Evolutionary conservation across 2,797 vertebrate species (phyloP).

Genomic region (Scyliorhinus canicula): DNA sequence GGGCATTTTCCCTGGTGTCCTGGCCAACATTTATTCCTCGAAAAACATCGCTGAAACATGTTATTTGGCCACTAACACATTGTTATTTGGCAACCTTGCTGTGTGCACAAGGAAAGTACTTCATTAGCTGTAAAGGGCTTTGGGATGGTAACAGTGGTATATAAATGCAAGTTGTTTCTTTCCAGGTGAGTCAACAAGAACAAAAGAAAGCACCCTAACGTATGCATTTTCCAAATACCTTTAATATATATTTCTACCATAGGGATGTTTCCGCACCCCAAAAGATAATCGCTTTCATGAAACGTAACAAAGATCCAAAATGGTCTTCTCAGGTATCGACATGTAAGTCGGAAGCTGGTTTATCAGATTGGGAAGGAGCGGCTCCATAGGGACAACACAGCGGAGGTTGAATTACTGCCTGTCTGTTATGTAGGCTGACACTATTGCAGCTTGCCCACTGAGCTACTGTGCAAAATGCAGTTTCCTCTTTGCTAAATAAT

Average conservation of each 20-base stretch:
- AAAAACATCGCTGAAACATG: neutral
- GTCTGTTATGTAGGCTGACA: neutral
- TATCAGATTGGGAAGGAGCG: neutral
- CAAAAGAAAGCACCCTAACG: neutral
- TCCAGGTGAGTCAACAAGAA: neutral
- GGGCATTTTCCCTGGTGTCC: neutral
- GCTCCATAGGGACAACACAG: neutral
- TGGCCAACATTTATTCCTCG: neutral
- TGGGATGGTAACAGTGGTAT: too few species aligned
- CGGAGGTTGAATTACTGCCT: conserved; percentile 16
- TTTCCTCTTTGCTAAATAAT: conserved; percentile 24
- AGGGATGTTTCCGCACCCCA: neutral
- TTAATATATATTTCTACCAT: neutral
- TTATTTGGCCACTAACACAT: neutral
- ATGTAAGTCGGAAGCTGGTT: neutral
- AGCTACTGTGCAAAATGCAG: conserved; percentile 2
- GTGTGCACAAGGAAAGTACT: neutral
- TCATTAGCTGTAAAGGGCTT: neutral
- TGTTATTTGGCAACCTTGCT: neutral
- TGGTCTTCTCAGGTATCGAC: neutral
- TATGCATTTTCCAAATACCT: neutral
- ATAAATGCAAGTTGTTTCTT: neutral
- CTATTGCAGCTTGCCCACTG: neutral
- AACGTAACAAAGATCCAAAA: neutral
- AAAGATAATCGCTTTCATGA: neutral